Percentiles rank a stretch among this genome's conserved stretches.
Evolutionary conservation across 2,888 invertebrate genomes (phyloP).

Genomic region (Spodoptera littoralis): DNA sequence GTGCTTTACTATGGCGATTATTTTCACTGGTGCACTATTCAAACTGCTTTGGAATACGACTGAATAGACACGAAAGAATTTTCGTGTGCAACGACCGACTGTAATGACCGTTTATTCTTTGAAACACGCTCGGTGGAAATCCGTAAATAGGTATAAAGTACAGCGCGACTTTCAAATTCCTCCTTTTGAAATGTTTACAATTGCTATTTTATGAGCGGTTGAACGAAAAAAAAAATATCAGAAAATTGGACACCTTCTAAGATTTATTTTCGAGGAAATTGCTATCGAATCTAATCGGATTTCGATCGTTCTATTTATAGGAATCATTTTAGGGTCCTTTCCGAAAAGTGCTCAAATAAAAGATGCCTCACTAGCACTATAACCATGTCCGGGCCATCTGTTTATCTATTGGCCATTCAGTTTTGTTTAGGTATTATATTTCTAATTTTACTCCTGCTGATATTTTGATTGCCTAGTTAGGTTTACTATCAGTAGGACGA

Average conservation of each 20-base stretch:
- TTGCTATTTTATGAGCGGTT: constrained; percentile 43
- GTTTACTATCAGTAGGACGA: no score
- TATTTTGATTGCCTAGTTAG: no score
- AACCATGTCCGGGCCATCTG: no score
- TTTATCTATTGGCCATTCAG: no score
- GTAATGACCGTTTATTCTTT: constrained; percentile 77
- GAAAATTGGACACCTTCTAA: constrained; percentile 4
- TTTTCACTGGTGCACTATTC: constrained; percentile 79
- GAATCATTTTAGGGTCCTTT: no score
- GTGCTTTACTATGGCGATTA: constrained; percentile 81
- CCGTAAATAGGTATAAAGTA: constrained; percentile 55
- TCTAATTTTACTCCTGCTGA: no score
- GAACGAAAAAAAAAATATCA: constrained; percentile 20
- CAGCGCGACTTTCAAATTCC: constrained; percentile 41
- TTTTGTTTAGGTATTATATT: no score
- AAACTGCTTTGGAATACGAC: constrained; percentile 72
- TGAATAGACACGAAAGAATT: constrained; percentile 80
- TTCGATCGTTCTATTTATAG: not conserved
- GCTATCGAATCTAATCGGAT: constrained; percentile 1
- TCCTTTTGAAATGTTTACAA: constrained; percentile 51
- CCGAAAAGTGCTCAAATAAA: no score
- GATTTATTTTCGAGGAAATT: constrained; percentile 22
- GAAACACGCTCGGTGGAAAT: constrained; percentile 56
- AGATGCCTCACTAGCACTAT: no score
- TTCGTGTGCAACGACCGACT: constrained; percentile 70